Base-by-base conservation (phyloP, 2,113 vertebrate species). In the Salvelinus alpinus region DNA sequence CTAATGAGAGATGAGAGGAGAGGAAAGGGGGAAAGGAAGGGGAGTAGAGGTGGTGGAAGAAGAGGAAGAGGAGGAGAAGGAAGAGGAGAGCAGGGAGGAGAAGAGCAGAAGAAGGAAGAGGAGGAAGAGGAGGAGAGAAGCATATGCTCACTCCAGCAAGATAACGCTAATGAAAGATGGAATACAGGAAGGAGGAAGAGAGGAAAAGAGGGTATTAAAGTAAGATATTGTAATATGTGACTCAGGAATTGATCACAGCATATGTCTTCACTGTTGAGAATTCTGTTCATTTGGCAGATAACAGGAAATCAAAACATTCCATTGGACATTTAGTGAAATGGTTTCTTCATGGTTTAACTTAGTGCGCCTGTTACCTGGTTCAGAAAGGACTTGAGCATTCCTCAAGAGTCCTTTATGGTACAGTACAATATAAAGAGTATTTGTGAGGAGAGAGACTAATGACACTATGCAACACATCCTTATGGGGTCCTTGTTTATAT, bases 111-210 rank as follows among this genome's bases (percentile, higher is more conserved):
- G 27, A 67, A 67, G 44, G 73, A 54, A 34, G 48, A 31, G 14
- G 29, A 60, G 7, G 29, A 24, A 51, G 73, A 62, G 51, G 54
- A 82, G 67, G 78, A 87, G 48, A 34, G 20, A 48, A 60, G 25
- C 94, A 94, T 94, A 94, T 94, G 92, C 89, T 94, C 92, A 92
- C 93, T 91, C 92, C 91, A 90, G 92, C 93, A 94, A 54, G 85
- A 44, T 91, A 87, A 91, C 86, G 88, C 90, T 93, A 94, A 94
- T 94, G 92, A 94, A 89, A 44, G 38, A 44, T 44, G 38, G 90
- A 88, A 44, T 9, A 44, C 2, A 44, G 38, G 38, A 44, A 11
- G 8, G 38, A 8, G 38, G 1, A 44, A 44, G 38, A 44, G 9
- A 9, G 54, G 44, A 25, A n/a, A 79, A 47, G 38, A 74, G 74